A percentile compares a stretch with the other conserved stretches of the same genome.
Conservation (phyloP, 64 coral and sea anemone species). For the Anthopleura sola region DNA sequence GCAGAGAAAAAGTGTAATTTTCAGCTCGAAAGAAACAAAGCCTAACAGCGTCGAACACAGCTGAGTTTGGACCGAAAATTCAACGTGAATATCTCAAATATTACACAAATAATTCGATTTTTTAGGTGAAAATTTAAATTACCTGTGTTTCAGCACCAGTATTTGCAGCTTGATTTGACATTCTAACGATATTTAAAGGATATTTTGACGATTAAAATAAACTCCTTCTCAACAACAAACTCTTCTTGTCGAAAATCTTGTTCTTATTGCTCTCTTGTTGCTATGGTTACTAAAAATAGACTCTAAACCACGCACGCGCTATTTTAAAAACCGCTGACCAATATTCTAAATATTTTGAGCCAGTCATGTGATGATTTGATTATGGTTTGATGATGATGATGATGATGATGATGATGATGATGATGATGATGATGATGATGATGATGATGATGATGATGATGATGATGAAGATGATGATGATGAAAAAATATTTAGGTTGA, state of each 20-base stretch:
- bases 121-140: neutral
- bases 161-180: neutral
- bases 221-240: neutral
- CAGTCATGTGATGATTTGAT: too few species aligned
- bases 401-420: too few species aligned
- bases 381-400: too few species aligned
- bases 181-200: neutral
- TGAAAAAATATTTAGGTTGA: too few species aligned
- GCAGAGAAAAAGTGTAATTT: neutral
- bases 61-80: neutral
- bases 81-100: neutral
- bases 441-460: too few species aligned
- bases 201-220: neutral
- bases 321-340: neutral
- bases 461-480: too few species aligned
- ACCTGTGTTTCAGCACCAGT: slow-evolving; percentile 4
- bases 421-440: too few species aligned
- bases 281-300: slow-evolving; percentile 8
- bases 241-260: neutral
- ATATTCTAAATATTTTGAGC: too few species aligned
- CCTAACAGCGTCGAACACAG: neutral
- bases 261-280: slow-evolving; percentile 13
- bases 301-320: neutral
- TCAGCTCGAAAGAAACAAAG: neutral
- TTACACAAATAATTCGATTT: neutral